A percentile compares a stretch with the other conserved stretches of the same genome.
phyloP scores from a whole-genome alignment of 2,888 invertebrate species.

The Xanthia icteritia region DNA sequence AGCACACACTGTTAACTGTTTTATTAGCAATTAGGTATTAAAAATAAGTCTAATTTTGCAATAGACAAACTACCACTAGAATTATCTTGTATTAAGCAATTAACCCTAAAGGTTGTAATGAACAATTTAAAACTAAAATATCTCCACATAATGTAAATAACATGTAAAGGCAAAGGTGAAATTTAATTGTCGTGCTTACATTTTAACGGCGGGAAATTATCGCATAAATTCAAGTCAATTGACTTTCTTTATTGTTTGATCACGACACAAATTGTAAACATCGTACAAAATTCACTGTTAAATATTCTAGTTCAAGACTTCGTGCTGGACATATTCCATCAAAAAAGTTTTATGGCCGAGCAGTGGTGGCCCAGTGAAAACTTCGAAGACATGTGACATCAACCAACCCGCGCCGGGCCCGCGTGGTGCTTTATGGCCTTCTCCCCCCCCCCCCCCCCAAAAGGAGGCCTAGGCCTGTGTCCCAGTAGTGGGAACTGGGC shows the following conservation, averaged over 20 bases:
- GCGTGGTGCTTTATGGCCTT: too few relatives aligned
- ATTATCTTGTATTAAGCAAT: slow-evolving; percentile 40
- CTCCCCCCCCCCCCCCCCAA: too few relatives aligned
- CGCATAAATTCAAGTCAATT: slow-evolving; percentile 56
- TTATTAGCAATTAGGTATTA: background rate
- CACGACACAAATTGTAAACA: slow-evolving; percentile 49
- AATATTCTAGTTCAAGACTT: slow-evolving; percentile 14
- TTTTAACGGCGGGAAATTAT: slow-evolving; percentile 55
- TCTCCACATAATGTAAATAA: slow-evolving; percentile 38
- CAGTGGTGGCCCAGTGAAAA: too few relatives aligned
- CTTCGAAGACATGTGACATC: too few relatives aligned
- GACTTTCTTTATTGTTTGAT: slow-evolving; percentile 51
- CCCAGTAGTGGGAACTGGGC: too few relatives aligned
- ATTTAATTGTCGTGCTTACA: slow-evolving; percentile 56
- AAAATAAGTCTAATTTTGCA: slow-evolving; percentile 1
- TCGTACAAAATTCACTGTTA: slow-evolving; percentile 40
- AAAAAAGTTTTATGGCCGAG: too few relatives aligned
- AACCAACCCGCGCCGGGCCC: too few relatives aligned
- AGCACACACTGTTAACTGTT: background rate
- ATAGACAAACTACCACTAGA: slow-evolving; percentile 12
- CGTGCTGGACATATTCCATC: too few relatives aligned
- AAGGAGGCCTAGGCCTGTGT: too few relatives aligned
- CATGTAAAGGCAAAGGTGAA: slow-evolving; percentile 57
- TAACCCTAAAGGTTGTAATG: slow-evolving; percentile 36
- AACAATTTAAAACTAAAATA: slow-evolving; percentile 37